A percentile compares a stretch with the other conserved stretches of the same genome.
Conservation (phyloP, 2,888 invertebrate genomes). For the Drosophila koepferae region DNA sequence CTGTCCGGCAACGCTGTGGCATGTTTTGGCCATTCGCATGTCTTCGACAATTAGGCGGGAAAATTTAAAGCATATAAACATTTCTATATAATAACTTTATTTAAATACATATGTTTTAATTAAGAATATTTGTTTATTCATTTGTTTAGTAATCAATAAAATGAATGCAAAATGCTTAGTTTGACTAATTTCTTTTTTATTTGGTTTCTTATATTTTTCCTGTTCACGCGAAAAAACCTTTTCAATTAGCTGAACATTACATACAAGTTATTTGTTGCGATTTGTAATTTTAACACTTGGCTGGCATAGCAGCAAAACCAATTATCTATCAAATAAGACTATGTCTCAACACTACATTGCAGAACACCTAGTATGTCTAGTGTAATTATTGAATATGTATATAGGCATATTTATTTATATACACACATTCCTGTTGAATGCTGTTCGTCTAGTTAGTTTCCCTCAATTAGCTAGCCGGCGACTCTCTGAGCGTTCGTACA, state of each 20-base stretch:
- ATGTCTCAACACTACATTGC: slow-evolving; percentile 22
- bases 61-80: not conserved
- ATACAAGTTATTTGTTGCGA: slow-evolving; percentile 55
- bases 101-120: not conserved
- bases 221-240: slow-evolving; percentile 41
- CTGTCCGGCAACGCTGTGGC: slow-evolving; percentile 32
- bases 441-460: slow-evolving; percentile 25
- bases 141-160: not conserved
- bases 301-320: slow-evolving; percentile 31
- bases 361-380: slow-evolving; percentile 3
- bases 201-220: not conserved
- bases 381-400: slow-evolving; percentile 13
- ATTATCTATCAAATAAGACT: slow-evolving; percentile 44
- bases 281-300: slow-evolving; percentile 56
- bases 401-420: not conserved
- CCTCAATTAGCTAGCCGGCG: slow-evolving; percentile 38
- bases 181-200: not conserved
- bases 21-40: slow-evolving; percentile 27
- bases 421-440: slow-evolving; percentile 12
- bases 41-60: slow-evolving; percentile 2
- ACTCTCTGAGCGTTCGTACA: slow-evolving; percentile 42
- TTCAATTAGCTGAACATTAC: slow-evolving; percentile 43
- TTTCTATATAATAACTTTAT: not conserved
- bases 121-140: too few species aligned
- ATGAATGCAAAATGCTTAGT: not conserved